Base-by-base conservation (phyloP, 2,113 vertebrate species). In the Taurulus bubalis region DNA sequence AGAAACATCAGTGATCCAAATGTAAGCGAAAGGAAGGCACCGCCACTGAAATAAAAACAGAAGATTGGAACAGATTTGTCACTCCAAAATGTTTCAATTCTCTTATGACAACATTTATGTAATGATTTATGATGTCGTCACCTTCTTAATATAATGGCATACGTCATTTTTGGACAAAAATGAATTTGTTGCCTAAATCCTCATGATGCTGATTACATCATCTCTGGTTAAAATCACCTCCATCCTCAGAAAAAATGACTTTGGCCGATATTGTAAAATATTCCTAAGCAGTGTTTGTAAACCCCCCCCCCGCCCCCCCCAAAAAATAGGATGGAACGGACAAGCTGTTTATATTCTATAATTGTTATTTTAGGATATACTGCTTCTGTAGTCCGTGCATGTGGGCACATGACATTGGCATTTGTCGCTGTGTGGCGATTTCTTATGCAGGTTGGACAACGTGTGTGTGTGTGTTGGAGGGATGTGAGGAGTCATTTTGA, bases 401-500 rank as follows among this genome's bases (percentile, higher is more conserved):
- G n/a, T n/a, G n/a, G n/a, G n/a, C n/a, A n/a, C n/a, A n/a, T n/a
- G n/a, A n/a, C n/a, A n/a, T n/a, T n/a, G n/a, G n/a, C n/a, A n/a
- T n/a, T n/a, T n/a, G 6, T 38, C 5, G 18, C 12, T 34, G 1
- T 5, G 5, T 42, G 42, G n/a, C n/a, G n/a, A n/a, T n/a, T n/a
- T n/a, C n/a, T n/a, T n/a, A n/a, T n/a, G n/a, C n/a, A n/a, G n/a
- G n/a, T n/a, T n/a, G n/a, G n/a, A n/a, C n/a, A n/a, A n/a, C 6
- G 34, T 0, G 34, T 0, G 34, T n/a, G 62, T 16, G 56, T 63
- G 49, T 5, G 38, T 40, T 11, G 22, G 18, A 68, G 24, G 56
- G 49, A 82, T 51, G 53, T 36, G 68, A 80, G 24, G 69, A 49
- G 40, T 56, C 73, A 70, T 59, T 67, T 68, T 42, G 63, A 59